A percentile compares a stretch with the other conserved stretches of the same genome.
These are phyloP conservation scores for Echinops telfairi DNA, from an alignment of 2,113 vertebrate genomes.

Conservation along the genomic window DNA sequence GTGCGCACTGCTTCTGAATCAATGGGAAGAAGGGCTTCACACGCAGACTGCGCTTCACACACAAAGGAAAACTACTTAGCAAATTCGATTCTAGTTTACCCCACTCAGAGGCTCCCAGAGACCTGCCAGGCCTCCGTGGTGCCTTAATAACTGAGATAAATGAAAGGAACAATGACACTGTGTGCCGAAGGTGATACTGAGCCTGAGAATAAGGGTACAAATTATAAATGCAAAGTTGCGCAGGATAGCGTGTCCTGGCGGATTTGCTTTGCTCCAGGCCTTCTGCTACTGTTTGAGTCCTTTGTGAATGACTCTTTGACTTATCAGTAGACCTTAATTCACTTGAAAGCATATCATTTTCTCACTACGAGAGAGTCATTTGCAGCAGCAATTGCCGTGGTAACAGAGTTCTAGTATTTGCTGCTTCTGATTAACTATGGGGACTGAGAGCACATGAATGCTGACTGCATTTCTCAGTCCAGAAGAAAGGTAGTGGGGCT, in stretches of 20 bases:
- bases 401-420: conserved; percentile 1
- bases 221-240: conserved; percentile 14
- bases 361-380: not conserved
- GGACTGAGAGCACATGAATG: not conserved
- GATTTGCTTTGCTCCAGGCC: conserved; percentile 5
- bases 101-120: not conserved
- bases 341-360: conserved; percentile 51
- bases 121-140: not conserved
- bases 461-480: conserved; percentile 14
- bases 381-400: not conserved
- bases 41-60: not conserved
- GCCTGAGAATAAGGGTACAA: not conserved
- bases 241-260: not conserved
- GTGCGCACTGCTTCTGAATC: conserved; percentile 11
- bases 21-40: not conserved
- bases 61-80: not conserved
- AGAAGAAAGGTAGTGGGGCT: not conserved
- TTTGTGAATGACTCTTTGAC: conserved; percentile 26
- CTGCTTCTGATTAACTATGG: not conserved
- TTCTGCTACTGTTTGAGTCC: conserved; percentile 1
- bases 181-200: not conserved
- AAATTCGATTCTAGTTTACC: not conserved
- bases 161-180: not conserved
- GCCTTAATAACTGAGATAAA: conserved; percentile 37
- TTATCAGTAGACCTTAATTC: conserved; percentile 8